Evolutionary conservation across 1,140 invertebrate species (phyloP), one percentile per base, ranked within the genome.

Genomic region (Drosophila bipectinata): DNA sequence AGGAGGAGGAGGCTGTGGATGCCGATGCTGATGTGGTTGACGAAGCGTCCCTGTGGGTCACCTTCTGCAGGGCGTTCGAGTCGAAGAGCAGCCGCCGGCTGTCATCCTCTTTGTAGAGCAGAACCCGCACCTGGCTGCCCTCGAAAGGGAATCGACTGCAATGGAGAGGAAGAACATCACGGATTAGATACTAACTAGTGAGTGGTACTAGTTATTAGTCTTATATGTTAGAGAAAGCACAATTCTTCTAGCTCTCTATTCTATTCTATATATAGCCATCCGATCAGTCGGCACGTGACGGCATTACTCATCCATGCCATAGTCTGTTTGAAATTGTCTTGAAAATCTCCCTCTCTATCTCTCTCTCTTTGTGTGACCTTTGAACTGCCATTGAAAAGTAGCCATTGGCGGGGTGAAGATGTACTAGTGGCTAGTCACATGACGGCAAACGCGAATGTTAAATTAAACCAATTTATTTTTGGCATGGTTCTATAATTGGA

Each of bases 61-160:
- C 90, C 77, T 91, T 95, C 61, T 95, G 93, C 78, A 96, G 93
- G 26, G 95, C 93, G 72, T 95, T 94, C 4, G 97, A 98, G 92
- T 98, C 97, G 92, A 97, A 98, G 7, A 98, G 93, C 15, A 98
- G 92, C 79, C 96, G 96, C 59, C 96, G 93, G 84, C 94, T 94
- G 80, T 98, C 97, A 91, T 96, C 96, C 92, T 98, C 97, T 75
- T 95, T 94, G 92, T 97, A 98, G 60, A 98, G 93, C 78, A 98
- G 92, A 59, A 98, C 93, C 58, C 97, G 93, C 51, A 96, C 94
- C 93, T 96, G 94, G 83, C 95, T 94, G 48, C 92, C 92, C 72
- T 92, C 93, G 81, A 95, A 94, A 69, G 92, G 92, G 77, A 94
- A 93, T 77, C 91, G 90, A 76, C 92, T 92, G 75, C 2, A 41